Evolutionary conservation across 2,113 vertebrate species (phyloP).

Genomic region (Pseudonaja textilis): DNA sequence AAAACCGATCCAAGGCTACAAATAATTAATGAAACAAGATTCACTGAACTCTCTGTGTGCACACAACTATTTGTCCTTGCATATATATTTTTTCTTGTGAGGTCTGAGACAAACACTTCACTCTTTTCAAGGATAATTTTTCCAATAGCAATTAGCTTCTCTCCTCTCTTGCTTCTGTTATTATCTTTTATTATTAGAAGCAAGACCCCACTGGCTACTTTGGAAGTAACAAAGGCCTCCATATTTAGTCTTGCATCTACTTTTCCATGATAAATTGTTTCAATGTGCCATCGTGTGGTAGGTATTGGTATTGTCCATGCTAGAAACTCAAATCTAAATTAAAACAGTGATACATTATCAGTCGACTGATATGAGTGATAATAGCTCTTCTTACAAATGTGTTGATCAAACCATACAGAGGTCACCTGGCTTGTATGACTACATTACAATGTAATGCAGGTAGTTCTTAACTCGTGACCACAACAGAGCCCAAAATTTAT

Average conservation of each 20-base stretch:
- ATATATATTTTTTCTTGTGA: not conserved
- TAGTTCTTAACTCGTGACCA: not conserved
- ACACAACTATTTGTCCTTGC: not conserved
- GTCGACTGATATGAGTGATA: not conserved
- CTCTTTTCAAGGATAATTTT: not conserved
- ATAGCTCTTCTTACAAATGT: not conserved
- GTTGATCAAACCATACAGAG: not conserved
- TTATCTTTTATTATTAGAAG: not conserved
- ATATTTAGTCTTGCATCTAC: not conserved
- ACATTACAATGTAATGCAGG: not conserved
- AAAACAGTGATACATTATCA: not conserved
- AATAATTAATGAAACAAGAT: not conserved
- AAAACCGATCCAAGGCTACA: too few species aligned
- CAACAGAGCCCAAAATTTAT: not conserved
- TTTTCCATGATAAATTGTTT: not conserved
- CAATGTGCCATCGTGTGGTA: not conserved
- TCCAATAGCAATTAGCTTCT: not conserved
- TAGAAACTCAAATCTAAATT: not conserved
- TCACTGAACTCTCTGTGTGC: not conserved
- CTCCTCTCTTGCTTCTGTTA: not conserved
- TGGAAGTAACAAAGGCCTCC: not conserved
- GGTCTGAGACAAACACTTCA: not conserved
- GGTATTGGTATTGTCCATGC: not conserved
- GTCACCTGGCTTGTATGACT: not conserved
- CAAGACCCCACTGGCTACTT: not conserved